These are phyloP conservation scores for Aythya baeri DNA, from an alignment of 2,113 vertebrate genomes.

Conservation along the genomic window DNA sequence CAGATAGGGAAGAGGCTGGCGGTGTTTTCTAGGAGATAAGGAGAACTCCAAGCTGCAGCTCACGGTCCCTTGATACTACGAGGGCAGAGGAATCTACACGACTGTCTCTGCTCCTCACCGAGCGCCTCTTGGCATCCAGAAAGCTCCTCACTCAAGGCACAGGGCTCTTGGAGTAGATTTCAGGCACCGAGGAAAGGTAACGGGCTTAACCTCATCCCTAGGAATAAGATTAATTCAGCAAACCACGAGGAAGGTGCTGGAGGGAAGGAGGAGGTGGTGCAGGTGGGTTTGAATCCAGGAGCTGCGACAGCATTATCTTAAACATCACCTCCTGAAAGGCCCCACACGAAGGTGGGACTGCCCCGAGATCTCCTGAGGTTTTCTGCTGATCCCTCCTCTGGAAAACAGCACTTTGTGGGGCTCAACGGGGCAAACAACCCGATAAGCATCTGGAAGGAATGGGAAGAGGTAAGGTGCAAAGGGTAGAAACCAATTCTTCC, in stretches of 20 bases:
- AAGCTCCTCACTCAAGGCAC: neutral
- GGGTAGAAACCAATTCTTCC: neutral
- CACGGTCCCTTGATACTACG: neutral
- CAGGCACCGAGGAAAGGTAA: neutral
- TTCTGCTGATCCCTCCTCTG: neutral
- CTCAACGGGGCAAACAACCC: neutral
- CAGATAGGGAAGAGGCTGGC: conserved; percentile 8
- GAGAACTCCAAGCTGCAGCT: conserved; percentile 26
- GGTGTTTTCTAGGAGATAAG: conserved; percentile 51
- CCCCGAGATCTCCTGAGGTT: neutral
- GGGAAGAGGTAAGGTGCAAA: neutral
- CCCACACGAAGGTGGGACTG: neutral
- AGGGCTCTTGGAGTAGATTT: neutral
- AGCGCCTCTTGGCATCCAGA: neutral
- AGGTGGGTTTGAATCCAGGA: neutral
- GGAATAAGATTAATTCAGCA: neutral
- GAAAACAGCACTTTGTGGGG: neutral
- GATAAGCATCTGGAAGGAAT: neutral
- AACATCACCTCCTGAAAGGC: neutral
- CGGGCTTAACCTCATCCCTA: neutral
- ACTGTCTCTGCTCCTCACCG: neutral
- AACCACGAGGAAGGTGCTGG: neutral
- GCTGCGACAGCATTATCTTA: neutral
- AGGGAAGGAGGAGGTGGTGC: neutral
- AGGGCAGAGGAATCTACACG: neutral